These are phyloP conservation scores for Chromoteleia sp. DNA, from an alignment of 2,888 invertebrate genomes.

Conservation along the genomic window DNA sequence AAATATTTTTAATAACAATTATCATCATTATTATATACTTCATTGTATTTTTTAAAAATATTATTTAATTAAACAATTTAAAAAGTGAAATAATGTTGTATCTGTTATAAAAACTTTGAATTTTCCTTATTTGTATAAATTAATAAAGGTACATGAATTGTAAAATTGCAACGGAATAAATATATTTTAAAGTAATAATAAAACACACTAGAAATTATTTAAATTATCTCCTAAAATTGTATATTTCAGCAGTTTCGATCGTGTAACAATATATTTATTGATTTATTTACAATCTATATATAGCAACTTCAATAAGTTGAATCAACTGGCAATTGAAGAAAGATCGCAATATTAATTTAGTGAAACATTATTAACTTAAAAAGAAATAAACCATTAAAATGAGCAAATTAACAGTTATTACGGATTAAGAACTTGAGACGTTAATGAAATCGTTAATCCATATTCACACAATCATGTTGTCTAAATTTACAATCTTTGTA, in stretches of 20 bases:
- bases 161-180: too few relatives aligned
- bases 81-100: too few relatives aligned
- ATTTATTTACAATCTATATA: slow-evolving; percentile 43
- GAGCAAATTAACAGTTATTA: not conserved
- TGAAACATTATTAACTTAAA: slow-evolving; percentile 6
- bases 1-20: too few relatives aligned
- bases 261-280: slow-evolving; percentile 13
- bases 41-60: too few relatives aligned
- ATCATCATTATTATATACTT: too few relatives aligned
- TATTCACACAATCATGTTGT: not conserved
- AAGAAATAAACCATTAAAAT: slow-evolving; percentile 8
- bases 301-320: slow-evolving; percentile 1
- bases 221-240: slow-evolving; percentile 26
- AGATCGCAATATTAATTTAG: not conserved
- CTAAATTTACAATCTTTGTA: not conserved
- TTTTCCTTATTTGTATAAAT: too few relatives aligned
- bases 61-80: too few relatives aligned
- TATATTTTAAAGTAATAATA: not conserved
- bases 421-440: not conserved
- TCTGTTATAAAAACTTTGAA: too few relatives aligned
- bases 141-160: too few relatives aligned
- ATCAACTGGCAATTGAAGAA: slow-evolving; percentile 4
- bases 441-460: not conserved
- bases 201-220: not conserved
- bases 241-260: slow-evolving; percentile 13